Evolutionary conservation across 2,888 invertebrate species (phyloP), one percentile per base, ranked within the genome.

Genomic region (Cynaeus angustus): DNA sequence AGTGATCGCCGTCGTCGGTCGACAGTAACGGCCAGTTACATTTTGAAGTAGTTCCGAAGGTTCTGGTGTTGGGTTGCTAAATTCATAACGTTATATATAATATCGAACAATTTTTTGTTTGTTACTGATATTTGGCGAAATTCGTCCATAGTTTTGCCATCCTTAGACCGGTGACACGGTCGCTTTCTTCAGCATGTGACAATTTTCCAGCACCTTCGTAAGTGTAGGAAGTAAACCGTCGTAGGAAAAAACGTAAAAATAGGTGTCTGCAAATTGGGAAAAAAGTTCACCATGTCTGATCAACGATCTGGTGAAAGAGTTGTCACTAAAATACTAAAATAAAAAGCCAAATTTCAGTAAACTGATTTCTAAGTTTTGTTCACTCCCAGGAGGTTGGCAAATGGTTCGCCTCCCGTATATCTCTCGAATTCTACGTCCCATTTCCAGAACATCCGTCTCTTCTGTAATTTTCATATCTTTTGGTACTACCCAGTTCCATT

Each of bases 311-410:
- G 45, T 66, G 33, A 66, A 48, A 9, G 56, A 33, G 21, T 41
- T 38, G 33, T 66, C 66, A 50, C 66, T 66, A 14, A 13, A 65
- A 10, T 16, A 65, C 65, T 79, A 46, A 75, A 7, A 38, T 30
- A 26, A 33, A 76, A 37, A 21, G n/a, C n/a, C n/a, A n/a, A n/a
- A n/a, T n/a, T n/a, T n/a, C n/a, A n/a, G n/a, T n/a, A n/a, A n/a
- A n/a, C n/a, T n/a, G n/a, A n/a, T n/a, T n/a, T n/a, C n/a, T n/a
- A n/a, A n/a, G n/a, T n/a, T n/a, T n/a, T n/a, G n/a, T n/a, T n/a
- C n/a, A n/a, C 12, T 9, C 68, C 68, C 9, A 71, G 41, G 37
- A 68, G 12, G 0, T 59, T 28, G 21, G 48, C 7, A 55, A 72
- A 58, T 28, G 55, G 38, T 14, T 53, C 37, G 10, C 61, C 68